These are phyloP conservation scores for Phenacoccus solenopsis DNA, from an alignment of 1,140 invertebrate species.

Conservation along the genomic window DNA sequence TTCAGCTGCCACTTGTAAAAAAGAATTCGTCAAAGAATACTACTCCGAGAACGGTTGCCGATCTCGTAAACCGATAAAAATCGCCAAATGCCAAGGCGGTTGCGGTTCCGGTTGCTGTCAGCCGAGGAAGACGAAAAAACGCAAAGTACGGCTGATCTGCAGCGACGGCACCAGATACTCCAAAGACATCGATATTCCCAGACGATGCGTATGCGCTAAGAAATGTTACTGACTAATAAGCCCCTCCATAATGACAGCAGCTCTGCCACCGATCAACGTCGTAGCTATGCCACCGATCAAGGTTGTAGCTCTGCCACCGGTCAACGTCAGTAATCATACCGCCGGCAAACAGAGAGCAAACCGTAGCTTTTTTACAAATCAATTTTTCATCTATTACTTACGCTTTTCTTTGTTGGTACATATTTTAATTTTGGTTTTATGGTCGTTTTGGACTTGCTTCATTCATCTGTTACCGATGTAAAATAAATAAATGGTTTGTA, in stretches of 20 bases:
- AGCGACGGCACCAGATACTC: constrained; percentile 82
- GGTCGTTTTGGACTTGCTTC: neutral
- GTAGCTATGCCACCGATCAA: neutral
- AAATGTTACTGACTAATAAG: constrained; percentile 41
- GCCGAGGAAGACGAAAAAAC: constrained; percentile 75
- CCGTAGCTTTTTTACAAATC: neutral
- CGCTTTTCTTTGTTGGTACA: neutral
- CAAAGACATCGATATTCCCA: constrained; percentile 89
- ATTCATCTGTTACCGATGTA: neutral
- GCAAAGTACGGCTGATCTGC: constrained; percentile 87
- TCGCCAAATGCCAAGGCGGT: constrained; percentile 66
- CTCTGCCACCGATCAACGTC: neutral
- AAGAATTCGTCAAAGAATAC: constrained; percentile 79
- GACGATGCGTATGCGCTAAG: constrained; percentile 79
- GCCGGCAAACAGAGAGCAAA: neutral
- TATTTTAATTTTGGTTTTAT: constrained; percentile 4
- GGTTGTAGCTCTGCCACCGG: neutral
- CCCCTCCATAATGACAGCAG: neutral
- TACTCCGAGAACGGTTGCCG: constrained; percentile 79
- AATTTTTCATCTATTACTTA: neutral
- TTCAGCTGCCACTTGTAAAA: constrained; percentile 61
- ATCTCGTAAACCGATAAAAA: constrained; percentile 74
- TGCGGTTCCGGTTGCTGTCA: constrained; percentile 68
- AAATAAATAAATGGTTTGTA: no score
- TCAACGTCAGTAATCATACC: neutral